Base-by-base conservation (phyloP, 1,140 invertebrate genomes). In the Drosophila varians region DNA sequence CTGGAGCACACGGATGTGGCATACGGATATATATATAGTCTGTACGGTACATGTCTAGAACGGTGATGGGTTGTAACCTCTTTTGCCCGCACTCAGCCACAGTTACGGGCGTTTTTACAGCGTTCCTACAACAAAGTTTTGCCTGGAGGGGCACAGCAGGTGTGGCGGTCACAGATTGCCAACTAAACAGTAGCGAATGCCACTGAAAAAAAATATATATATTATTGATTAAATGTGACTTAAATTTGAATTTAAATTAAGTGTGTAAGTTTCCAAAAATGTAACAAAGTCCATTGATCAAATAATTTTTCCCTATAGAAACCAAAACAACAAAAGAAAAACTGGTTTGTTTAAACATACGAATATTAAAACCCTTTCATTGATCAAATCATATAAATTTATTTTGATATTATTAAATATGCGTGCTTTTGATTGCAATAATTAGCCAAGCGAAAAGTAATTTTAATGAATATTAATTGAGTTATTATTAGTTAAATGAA, bases 141-240 rank as follows among this genome's bases (percentile, higher is more conserved):
- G 60, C 62, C 16, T 34, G 43, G 60, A 47, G 38, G 58, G 26
- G 43, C 34, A 66, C 42, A 38, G 47, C 51, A 68, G 64, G 64
- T 68, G 61, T 68, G 64, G 46, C 62, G 25, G 46, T 21, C 62
- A 28, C 64, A 68, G 64, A 68, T 68, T 68, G 64, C 28, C 64
- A 66, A 25, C 61, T 45, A 53, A 53, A 34, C 23, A 23, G 26
- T 7, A 53, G 19, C n/a, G 9, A 28, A 3, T 7, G n/a, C 14
- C 42, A 64, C 55, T 61, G 60, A 4, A 2, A 9, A 46, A 61
- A 64, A n/a, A n/a, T n/a, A n/a, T n/a, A n/a, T n/a, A n/a, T n/a
- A n/a, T n/a, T n/a, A n/a, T n/a, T n/a, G n/a, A n/a, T n/a, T n/a
- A n/a, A n/a, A n/a, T n/a, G n/a, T n/a, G n/a, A n/a, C n/a, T n/a